Percentiles rank a stretch among this genome's conserved stretches.
These are phyloP conservation scores for Zaprionus tsacasi DNA, from an alignment of 1,140 invertebrate species.

Conservation along the genomic window DNA sequence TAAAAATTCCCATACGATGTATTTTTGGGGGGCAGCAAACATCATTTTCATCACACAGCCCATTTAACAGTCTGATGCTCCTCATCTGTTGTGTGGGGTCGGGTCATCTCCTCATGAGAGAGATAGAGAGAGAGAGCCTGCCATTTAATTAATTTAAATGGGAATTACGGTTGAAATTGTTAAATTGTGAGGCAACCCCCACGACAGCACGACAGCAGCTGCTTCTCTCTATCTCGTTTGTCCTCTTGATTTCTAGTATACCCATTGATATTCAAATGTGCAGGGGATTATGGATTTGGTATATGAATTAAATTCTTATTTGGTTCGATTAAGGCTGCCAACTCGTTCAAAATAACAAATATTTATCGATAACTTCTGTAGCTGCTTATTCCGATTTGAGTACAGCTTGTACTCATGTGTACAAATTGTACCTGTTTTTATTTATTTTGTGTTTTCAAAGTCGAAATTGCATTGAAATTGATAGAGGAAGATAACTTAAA, in stretches of 20 bases:
- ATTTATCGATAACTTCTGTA: too few species aligned
- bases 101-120: conserved; percentile 28
- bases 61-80: neutral
- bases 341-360: too few species aligned
- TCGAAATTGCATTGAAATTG: too few species aligned
- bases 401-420: too few species aligned
- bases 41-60: neutral
- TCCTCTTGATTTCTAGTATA: neutral
- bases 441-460: too few species aligned
- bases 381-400: too few species aligned
- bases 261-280: neutral
- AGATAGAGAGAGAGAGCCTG: too few species aligned
- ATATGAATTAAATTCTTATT: too few species aligned
- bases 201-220: neutral
- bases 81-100: conserved; percentile 3
- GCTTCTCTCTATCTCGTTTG: neutral
- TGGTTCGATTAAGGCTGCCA: too few species aligned
- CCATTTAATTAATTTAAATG: conserved; percentile 72
- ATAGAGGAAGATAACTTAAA: too few species aligned
- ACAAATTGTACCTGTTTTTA: too few species aligned
- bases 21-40: neutral
- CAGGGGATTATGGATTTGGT: neutral
- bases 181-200: conserved; percentile 39
- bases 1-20: neutral
- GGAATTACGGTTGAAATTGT: conserved; percentile 66